These are phyloP conservation scores for Drosophila paramelanica DNA, from an alignment of 2,888 invertebrate species.

Conservation along the genomic window DNA sequence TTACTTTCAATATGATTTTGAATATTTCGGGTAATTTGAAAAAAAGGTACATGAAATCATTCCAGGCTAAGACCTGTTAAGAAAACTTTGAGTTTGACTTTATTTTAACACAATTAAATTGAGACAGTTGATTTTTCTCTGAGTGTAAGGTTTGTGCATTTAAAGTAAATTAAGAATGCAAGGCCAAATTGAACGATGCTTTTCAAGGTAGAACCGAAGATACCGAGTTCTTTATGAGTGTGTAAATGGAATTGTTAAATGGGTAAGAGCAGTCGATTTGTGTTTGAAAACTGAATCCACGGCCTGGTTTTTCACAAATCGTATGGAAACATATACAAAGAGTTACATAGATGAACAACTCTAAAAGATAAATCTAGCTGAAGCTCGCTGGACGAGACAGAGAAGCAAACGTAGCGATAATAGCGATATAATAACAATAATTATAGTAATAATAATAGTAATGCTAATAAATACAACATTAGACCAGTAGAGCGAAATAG, in stretches of 20 bases:
- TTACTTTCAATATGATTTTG: too few species aligned
- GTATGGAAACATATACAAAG: slow-evolving; percentile 30
- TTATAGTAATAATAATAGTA: slow-evolving; percentile 16
- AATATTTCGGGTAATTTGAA: too few species aligned
- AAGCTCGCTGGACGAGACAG: slow-evolving; percentile 58
- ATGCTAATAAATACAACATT: slow-evolving; percentile 30
- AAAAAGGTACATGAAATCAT: too few species aligned
- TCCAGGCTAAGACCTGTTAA: too few species aligned
- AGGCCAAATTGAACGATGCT: slow-evolving; percentile 10
- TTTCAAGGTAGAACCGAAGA: slow-evolving; percentile 4
- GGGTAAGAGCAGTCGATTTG: slow-evolving; percentile 12
- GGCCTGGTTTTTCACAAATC: slow-evolving; percentile 33
- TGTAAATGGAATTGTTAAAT: slow-evolving; percentile 30
- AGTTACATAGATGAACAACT: slow-evolving; percentile 39
- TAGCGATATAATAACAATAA: slow-evolving; percentile 22
- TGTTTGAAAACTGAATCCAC: slow-evolving; percentile 34
- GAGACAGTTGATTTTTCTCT: not conserved
- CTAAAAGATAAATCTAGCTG: slow-evolving; percentile 40
- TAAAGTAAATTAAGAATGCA: slow-evolving; percentile 34
- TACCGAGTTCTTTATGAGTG: slow-evolving; percentile 16
- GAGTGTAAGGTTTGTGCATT: slow-evolving; percentile 21
- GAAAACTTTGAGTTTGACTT: too few species aligned
- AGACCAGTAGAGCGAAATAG: slow-evolving; percentile 38
- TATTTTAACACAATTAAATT: too few species aligned
- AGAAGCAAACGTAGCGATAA: slow-evolving; percentile 43